Evolutionary conservation across 2,888 invertebrate genomes (phyloP).

Genomic region (Drosophila buzzatii): DNA sequence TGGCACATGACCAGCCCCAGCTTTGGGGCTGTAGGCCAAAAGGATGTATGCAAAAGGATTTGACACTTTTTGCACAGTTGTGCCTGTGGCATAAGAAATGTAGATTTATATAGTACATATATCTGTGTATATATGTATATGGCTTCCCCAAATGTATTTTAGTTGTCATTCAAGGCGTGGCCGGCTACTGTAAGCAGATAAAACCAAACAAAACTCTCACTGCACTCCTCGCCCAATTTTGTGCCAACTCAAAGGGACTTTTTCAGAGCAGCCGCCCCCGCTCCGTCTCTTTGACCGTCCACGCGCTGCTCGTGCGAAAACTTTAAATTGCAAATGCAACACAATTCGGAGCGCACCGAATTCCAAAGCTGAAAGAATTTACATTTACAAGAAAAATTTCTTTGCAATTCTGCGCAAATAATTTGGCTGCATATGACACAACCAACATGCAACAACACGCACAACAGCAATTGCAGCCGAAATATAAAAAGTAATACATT

Average conservation of each 20-base stretch:
- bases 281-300: background rate
- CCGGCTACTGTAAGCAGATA: slow-evolving; percentile 50
- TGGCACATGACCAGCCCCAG: slow-evolving; percentile 31
- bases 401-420: slow-evolving; percentile 53
- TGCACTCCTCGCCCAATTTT: slow-evolving; percentile 51
- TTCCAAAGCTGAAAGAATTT: slow-evolving; percentile 60
- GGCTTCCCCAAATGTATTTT: slow-evolving; percentile 33
- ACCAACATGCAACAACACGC: slow-evolving; percentile 16
- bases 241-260: slow-evolving; percentile 44
- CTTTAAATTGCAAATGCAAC: slow-evolving; percentile 70
- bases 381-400: slow-evolving; percentile 58
- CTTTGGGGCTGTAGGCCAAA: slow-evolving; percentile 42
- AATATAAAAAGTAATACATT: slow-evolving; percentile 14
- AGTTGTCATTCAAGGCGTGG: slow-evolving; percentile 7
- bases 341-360: slow-evolving; percentile 41
- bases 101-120: slow-evolving; percentile 48
- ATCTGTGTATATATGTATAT: background rate
- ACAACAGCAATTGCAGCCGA: background rate
- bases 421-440: slow-evolving; percentile 47
- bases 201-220: slow-evolving; percentile 56
- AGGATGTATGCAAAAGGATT: slow-evolving; percentile 51
- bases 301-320: slow-evolving; percentile 35
- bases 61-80: slow-evolving; percentile 67
- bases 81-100: slow-evolving; percentile 41
- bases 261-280: background rate